Evolutionary conservation across 2,113 vertebrate genomes (phyloP).

Genomic region (Hemicordylus capensis): DNA sequence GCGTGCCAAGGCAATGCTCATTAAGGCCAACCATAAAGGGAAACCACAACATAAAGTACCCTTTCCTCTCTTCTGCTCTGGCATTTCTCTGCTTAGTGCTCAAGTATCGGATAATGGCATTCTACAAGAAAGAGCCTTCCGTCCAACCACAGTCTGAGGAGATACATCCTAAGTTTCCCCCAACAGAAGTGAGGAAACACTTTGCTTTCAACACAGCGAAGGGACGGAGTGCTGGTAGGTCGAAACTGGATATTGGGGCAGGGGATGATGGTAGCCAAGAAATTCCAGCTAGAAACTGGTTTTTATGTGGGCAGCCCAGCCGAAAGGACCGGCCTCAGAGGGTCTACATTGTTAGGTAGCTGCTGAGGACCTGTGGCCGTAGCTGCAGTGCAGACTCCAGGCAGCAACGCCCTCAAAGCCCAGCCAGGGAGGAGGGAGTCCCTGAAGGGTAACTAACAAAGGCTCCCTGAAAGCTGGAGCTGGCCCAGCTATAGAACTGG

Average conservation of each 20-base stretch:
- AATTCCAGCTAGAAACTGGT: too few species aligned
- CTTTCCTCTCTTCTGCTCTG: neutral
- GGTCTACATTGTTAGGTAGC: too few species aligned
- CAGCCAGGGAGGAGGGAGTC: too few species aligned
- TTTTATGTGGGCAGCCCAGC: too few species aligned
- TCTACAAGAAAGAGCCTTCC: neutral
- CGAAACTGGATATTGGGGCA: neutral
- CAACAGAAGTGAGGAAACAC: neutral
- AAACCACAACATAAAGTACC: neutral
- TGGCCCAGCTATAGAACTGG: too few species aligned
- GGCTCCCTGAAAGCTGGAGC: too few species aligned
- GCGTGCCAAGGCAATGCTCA: neutral
- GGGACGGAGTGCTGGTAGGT: neutral
- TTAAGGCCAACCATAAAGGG: neutral
- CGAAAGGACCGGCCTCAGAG: too few species aligned
- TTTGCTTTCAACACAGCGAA: neutral
- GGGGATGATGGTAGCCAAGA: too few species aligned
- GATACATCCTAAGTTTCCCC: neutral
- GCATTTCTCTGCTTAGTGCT: neutral
- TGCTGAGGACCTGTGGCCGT: too few species aligned
- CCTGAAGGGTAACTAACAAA: too few species aligned
- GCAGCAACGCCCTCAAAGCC: too few species aligned
- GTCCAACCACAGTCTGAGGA: neutral
- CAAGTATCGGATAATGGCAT: neutral
- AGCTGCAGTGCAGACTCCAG: too few species aligned